Conservation (phyloP, 1,140 invertebrate species). For the Thaumatotibia leucotreta region DNA sequence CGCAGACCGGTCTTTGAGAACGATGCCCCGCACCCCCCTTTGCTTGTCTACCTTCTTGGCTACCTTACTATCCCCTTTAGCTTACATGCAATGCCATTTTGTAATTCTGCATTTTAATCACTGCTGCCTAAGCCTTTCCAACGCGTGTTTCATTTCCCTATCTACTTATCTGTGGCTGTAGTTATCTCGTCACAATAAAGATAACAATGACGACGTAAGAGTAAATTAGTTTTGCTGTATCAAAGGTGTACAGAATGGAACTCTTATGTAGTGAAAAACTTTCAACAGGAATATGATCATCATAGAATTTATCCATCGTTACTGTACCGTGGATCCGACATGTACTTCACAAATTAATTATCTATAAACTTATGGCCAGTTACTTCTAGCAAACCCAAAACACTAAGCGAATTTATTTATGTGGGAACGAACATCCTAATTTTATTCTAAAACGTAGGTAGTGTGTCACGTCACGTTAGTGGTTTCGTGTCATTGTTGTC, state of each 20-base stretch:
- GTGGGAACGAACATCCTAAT: no score
- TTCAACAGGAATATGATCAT: no score
- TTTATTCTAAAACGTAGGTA: no score
- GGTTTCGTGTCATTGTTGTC: no score
- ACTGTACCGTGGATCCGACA: no score
- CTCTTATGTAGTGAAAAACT: no score
- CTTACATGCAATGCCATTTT: conserved; percentile 22
- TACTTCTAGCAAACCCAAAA: no score
- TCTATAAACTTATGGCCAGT: no score
- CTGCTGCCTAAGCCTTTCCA: not conserved
- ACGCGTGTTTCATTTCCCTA: not conserved
- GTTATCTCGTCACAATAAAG: not conserved
- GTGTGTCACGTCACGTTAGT: no score
- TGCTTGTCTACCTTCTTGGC: conserved; percentile 47
- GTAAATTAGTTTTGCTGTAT: not conserved
- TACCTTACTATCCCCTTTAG: conserved; percentile 30
- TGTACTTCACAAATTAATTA: no score
- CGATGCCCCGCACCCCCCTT: conserved; percentile 60
- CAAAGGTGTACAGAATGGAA: not conserved
- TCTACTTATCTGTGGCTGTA: not conserved
- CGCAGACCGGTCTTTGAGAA: conserved; percentile 66
- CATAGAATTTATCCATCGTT: no score
- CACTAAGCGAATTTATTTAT: no score
- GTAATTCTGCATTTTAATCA: conserved; percentile 13
- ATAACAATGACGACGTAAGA: not conserved